These are phyloP conservation scores for Carassius carassius DNA, from an alignment of 2,113 vertebrate species.

Conservation along the genomic window DNA sequence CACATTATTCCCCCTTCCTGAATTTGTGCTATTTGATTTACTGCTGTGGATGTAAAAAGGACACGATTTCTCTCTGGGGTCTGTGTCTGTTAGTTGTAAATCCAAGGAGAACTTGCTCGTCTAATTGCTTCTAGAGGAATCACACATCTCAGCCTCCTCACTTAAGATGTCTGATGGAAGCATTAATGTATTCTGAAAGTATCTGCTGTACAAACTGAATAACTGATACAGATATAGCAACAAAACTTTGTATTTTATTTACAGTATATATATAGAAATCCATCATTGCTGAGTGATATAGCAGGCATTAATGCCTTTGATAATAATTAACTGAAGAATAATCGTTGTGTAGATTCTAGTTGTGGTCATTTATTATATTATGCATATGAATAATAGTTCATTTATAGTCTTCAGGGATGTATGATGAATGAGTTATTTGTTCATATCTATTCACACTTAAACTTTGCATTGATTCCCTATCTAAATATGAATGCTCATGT, in stretches of 20 bases:
- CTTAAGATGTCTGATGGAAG: conserved; percentile 13
- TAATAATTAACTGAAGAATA: neutral
- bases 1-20: conserved; percentile 4
- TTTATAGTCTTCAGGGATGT: neutral
- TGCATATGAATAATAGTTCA: neutral
- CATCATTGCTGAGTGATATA: neutral
- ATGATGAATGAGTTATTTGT: neutral
- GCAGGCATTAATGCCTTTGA: neutral
- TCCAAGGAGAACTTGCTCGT: conserved; percentile 51
- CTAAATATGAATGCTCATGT: neutral
- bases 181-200: neutral
- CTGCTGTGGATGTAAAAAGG: conserved; percentile 18
- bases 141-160: conserved; percentile 52
- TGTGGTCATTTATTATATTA: neutral
- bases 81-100: conserved; percentile 24
- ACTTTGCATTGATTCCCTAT: neutral
- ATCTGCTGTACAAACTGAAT: neutral
- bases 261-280: neutral
- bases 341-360: neutral
- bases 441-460: neutral
- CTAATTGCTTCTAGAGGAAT: conserved; percentile 55
- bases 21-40: conserved; percentile 34
- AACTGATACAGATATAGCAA: neutral
- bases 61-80: conserved; percentile 38
- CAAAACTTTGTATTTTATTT: neutral